Evolutionary conservation across 2,888 invertebrate species (phyloP), one percentile per base, ranked within the genome.

Genomic region (Leptinotarsa juncta): DNA sequence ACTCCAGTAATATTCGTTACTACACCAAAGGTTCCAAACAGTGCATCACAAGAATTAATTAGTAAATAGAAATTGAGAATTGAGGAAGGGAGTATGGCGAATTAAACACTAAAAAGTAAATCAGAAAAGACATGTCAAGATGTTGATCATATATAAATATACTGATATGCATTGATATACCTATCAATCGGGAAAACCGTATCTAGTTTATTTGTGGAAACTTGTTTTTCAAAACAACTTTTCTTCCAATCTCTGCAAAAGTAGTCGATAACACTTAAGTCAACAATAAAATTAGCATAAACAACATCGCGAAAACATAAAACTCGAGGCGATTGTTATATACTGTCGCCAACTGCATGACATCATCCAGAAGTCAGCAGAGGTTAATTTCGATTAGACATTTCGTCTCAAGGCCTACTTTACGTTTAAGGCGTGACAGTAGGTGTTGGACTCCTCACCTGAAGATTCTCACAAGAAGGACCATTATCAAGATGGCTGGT

Each of bases 341-440:
- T 23, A 42, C 16, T 62, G 62, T 62, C 73, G 75, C 72, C 72
- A 70, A 71, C 66, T 67, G 70, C 20, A 74, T 78, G 78, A 79
- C 74, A 78, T 78, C 77, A 79, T 67, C 60, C 48, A 18, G 57
- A 42, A 77, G 79, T 77, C 76, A 70, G 70, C 69, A 50, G 79
- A 79, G 80, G 81, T 79, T 80, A 81, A 81, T 78, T 80, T 77
- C 73, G 76, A 75, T 73, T 73, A 73, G 76, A 78, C 77, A 66
- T 71, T 76, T 74, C 71, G 78, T 79, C 78, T 81, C 80, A 80
- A 81, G 81, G 81, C 74, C 77, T 78, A 79, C 73, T 77, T 78
- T 77, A 76, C 74, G 75, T 76, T 75, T 74, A 67, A 77, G 79
- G 78, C 69, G 77, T 70, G 77, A 73, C 74, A 67, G 67, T 72